Evolutionary conservation across 92 coral and sea anemone species (phyloP).

Genomic region (Bergia puertoricense): DNA sequence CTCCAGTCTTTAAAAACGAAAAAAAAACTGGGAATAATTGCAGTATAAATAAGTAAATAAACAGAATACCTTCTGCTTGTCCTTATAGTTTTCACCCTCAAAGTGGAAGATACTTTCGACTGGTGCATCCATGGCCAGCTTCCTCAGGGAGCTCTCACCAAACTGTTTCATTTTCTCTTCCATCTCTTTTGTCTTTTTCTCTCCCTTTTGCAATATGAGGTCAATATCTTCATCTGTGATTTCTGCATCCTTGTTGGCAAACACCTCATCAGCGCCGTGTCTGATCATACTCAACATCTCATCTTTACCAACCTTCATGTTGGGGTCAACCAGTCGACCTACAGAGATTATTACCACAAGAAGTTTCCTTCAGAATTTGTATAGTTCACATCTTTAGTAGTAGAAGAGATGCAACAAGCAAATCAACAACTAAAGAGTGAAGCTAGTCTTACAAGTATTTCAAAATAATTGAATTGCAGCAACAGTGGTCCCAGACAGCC

Average conservation of each 20-base stretch:
- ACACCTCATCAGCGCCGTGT: constrained; percentile 99
- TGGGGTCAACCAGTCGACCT: constrained; percentile 98
- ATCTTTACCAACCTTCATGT: constrained; percentile 92
- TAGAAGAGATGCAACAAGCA: too few species aligned
- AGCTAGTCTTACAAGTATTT: too few species aligned
- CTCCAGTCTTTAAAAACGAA: neutral
- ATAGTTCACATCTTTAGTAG: neutral
- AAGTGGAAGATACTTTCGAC: constrained; percentile 96
- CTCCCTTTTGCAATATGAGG: constrained; percentile 88
- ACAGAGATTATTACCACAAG: neutral
- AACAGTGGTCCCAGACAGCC: too few species aligned
- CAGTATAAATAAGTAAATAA: neutral
- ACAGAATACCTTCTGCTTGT: constrained; percentile 90
- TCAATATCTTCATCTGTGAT: constrained; percentile 96
- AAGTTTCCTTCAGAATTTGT: neutral
- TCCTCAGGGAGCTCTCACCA: constrained; percentile 93
- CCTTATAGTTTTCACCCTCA: constrained; percentile 99
- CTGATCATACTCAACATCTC: constrained; percentile 98
- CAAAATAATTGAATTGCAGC: too few species aligned
- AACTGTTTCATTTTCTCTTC: constrained; percentile 99
- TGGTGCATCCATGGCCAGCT: constrained; percentile 94
- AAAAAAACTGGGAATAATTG: neutral
- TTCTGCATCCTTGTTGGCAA: constrained; percentile 96
- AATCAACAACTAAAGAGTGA: too few species aligned
- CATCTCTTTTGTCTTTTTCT: constrained; percentile 86